Evolutionary conservation across 2,888 invertebrate genomes (phyloP).

Genomic region (Ecdyonurus torrentis): DNA sequence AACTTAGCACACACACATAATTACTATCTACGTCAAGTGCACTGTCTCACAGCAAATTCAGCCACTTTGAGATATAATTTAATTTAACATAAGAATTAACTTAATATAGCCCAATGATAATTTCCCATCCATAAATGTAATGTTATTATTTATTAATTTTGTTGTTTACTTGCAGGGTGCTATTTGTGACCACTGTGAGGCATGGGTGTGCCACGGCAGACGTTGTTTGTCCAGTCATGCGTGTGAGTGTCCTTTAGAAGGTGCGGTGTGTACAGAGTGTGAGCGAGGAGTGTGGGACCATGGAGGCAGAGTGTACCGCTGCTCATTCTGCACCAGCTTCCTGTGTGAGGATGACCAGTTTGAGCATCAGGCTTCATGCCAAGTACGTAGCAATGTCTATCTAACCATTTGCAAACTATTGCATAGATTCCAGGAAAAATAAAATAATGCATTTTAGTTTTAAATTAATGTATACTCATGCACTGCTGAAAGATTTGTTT

Average conservation of each 20-base stretch:
- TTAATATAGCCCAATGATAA: too few species aligned
- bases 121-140: too few species aligned
- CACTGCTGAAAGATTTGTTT: too few species aligned
- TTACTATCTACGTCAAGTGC: too few species aligned
- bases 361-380: slow-evolving; percentile 94
- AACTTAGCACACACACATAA: too few species aligned
- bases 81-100: slow-evolving; percentile 6
- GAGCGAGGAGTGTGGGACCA: slow-evolving; percentile 92
- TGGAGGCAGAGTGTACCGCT: slow-evolving; percentile 79
- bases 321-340: slow-evolving; percentile 77
- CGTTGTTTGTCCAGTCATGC: slow-evolving; percentile 83
- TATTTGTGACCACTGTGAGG: slow-evolving; percentile 94
- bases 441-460: too few species aligned
- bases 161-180: slow-evolving; percentile 48
- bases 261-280: slow-evolving; percentile 82
- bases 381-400: slow-evolving; percentile 44
- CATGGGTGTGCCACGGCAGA: slow-evolving; percentile 91
- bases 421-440: too few species aligned
- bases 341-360: slow-evolving; percentile 92
- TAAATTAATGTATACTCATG: too few species aligned
- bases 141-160: not conserved
- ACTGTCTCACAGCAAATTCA: not conserved
- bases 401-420: too few species aligned
- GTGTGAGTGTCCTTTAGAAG: slow-evolving; percentile 76
- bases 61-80: slow-evolving; percentile 7